Evolutionary conservation across 2,888 invertebrate genomes (phyloP), one percentile per base, ranked within the genome.

Genomic region (Toxonevra muliebris): DNA sequence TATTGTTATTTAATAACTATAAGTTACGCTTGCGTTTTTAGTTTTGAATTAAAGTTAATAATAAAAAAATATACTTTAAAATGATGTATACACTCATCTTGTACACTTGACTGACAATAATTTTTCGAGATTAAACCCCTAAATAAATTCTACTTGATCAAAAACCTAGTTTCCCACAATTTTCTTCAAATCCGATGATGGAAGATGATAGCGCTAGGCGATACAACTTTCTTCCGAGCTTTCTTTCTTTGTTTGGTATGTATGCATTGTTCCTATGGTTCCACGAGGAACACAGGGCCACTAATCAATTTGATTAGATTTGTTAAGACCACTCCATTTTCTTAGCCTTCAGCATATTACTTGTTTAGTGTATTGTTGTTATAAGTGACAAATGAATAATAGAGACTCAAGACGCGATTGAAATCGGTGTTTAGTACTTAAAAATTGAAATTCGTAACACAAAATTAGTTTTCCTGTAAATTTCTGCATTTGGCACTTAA

Each of bases 391-490:
- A 19, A 30, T 52, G 50, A 42, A 20, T n/a, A 9, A 41, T 15
- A 41, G 41, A 61, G 40, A 45, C 13, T 52, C 57, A n/a, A n/a
- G n/a, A n/a, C n/a, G n/a, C n/a, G n/a, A n/a, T n/a, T n/a, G n/a
- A n/a, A n/a, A n/a, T n/a, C n/a, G n/a, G n/a, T n/a, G n/a, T n/a
- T n/a, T n/a, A n/a, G n/a, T n/a, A n/a, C n/a, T n/a, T n/a, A n/a
- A n/a, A n/a, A n/a, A n/a, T n/a, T n/a, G n/a, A n/a, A n/a, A n/a
- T n/a, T n/a, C n/a, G n/a, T n/a, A n/a, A n/a, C 48, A 55, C 45
- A 20, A 48, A 55, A 55, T n/a, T 17, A 55, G 40, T 55, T 63
- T 62, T 55, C n/a, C n/a, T n/a, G 48, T 19, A 43, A 63, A 63
- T 61, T 61, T 52, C 19, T 55, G 19, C 19, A 40, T 40, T n/a